These are phyloP conservation scores for Gambusia holbrooki DNA, from an alignment of 2,113 vertebrate species.

Conservation along the genomic window DNA sequence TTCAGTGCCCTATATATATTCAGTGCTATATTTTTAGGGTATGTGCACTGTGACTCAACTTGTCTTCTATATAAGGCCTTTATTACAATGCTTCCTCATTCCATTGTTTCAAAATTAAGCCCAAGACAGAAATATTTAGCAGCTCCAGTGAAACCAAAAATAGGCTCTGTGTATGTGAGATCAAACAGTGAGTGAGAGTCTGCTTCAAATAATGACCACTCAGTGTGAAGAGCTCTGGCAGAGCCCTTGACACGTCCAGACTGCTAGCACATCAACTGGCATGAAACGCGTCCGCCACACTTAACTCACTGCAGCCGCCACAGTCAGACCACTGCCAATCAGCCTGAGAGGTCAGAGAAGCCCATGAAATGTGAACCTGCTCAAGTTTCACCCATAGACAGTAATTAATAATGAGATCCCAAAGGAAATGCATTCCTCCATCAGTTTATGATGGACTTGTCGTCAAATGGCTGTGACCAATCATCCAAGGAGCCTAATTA, in stretches of 20 bases:
- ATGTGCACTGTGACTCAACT: neutral
- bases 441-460: constrained; percentile 43
- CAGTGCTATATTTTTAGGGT: neutral
- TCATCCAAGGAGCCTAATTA: constrained; percentile 52
- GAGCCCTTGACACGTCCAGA: constrained; percentile 11
- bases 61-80: too few species aligned
- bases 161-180: neutral
- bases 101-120: neutral
- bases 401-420: constrained; percentile 68
- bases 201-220: constrained; percentile 30
- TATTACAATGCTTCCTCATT: neutral
- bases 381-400: constrained; percentile 37
- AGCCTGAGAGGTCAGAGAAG: constrained; percentile 41
- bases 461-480: constrained; percentile 40
- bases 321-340: constrained; percentile 46
- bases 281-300: constrained; percentile 30
- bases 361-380: constrained; percentile 47
- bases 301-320: constrained; percentile 42
- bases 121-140: neutral
- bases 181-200: constrained; percentile 7
- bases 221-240: constrained; percentile 35
- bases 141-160: neutral
- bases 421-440: constrained; percentile 57
- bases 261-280: constrained; percentile 46
- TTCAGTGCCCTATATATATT: neutral